These are phyloP conservation scores for Tyrannus savana DNA, from an alignment of 2,113 vertebrate species.

Conservation along the genomic window DNA sequence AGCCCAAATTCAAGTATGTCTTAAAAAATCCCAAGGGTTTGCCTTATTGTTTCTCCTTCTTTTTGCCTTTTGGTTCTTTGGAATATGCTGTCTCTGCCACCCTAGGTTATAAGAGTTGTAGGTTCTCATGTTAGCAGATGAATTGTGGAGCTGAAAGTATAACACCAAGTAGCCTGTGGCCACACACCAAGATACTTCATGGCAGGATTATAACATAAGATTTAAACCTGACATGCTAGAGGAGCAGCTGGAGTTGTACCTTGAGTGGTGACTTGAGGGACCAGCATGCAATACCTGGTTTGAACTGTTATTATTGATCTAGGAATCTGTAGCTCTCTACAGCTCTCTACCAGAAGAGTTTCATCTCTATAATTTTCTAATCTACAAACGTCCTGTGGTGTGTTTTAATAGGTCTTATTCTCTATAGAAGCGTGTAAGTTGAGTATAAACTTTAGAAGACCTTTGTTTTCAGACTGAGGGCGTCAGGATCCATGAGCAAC, in stretches of 20 bases:
- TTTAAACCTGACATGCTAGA: neutral
- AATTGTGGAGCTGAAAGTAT: neutral
- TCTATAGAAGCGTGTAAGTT: neutral
- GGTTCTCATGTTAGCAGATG: neutral
- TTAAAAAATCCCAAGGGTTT: neutral
- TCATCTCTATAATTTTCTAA: neutral
- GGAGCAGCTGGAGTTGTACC: neutral
- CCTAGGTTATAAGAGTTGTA: neutral
- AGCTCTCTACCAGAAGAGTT: neutral
- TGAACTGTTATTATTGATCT: neutral
- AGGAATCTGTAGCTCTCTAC: neutral
- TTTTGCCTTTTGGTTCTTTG: neutral
- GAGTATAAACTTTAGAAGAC: neutral
- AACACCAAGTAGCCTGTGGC: neutral
- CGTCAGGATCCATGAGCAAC: neutral
- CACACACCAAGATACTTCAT: neutral
- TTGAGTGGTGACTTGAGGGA: neutral
- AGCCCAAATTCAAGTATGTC: neutral
- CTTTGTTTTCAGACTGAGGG: neutral
- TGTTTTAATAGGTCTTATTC: neutral
- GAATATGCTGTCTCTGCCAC: neutral
- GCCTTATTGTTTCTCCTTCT: neutral
- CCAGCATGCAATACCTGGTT: neutral
- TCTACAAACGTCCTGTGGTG: neutral
- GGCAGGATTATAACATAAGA: neutral